These are phyloP conservation scores for Mythimna impura DNA, from an alignment of 2,888 invertebrate species.

Conservation along the genomic window DNA sequence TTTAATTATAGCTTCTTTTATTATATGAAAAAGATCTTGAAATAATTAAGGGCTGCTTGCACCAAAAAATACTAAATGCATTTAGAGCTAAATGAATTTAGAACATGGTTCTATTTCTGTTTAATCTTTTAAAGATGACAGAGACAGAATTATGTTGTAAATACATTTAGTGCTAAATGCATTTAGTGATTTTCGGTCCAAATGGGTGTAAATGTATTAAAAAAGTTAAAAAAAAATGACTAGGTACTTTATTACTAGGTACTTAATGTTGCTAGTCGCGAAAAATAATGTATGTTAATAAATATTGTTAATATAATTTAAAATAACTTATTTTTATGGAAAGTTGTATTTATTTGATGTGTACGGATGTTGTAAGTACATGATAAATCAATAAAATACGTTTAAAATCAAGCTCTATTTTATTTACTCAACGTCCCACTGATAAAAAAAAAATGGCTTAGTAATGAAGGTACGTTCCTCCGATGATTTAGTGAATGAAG, in stretches of 20 bases:
- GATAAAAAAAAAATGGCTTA: too few species aligned
- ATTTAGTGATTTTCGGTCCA: neutral
- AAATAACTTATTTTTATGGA: constrained; percentile 50
- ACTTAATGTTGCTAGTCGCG: constrained; percentile 50
- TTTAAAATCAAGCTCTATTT: constrained; percentile 16
- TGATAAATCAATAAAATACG: constrained; percentile 59
- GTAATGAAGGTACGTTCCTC: too few species aligned
- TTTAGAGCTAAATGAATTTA: neutral
- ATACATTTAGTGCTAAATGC: neutral
- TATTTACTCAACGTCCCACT: neutral
- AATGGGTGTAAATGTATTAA: constrained; percentile 1
- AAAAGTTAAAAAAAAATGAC: constrained; percentile 52
- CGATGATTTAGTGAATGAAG: too few species aligned
- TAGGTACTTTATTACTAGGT: constrained; percentile 42
- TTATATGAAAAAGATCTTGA: constrained; percentile 2
- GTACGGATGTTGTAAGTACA: constrained; percentile 53
- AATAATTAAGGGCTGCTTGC: neutral
- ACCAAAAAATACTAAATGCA: neutral
- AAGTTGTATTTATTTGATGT: constrained; percentile 67
- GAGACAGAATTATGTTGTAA: neutral
- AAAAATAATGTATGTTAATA: constrained; percentile 37
- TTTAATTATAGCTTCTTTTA: neutral
- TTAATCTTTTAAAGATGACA: neutral
- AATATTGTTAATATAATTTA: constrained; percentile 28
- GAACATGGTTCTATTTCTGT: neutral